Evolutionary conservation across 2,113 vertebrate species (phyloP).

Genomic region (Alces alces): DNA sequence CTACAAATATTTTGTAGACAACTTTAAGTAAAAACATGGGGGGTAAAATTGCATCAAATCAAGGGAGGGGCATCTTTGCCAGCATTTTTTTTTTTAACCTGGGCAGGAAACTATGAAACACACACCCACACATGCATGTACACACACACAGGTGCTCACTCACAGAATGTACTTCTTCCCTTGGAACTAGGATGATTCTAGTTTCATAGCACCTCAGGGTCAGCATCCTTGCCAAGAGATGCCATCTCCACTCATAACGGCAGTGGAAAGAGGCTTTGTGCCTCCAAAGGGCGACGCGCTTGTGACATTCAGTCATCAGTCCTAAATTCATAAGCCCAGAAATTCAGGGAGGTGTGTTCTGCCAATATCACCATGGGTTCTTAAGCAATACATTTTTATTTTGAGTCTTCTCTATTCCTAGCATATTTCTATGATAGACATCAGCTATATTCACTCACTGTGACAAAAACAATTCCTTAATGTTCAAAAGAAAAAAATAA

Average conservation of each 20-base stretch:
- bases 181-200: background rate
- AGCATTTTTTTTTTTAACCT: background rate
- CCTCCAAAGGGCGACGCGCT: background rate
- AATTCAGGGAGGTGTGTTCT: background rate
- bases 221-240: background rate
- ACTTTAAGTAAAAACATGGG: background rate
- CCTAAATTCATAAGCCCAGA: background rate
- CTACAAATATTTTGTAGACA: background rate
- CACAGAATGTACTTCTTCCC: background rate
- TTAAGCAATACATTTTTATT: background rate
- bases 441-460: background rate
- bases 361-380: background rate
- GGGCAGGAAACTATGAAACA: background rate
- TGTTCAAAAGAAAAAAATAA: constrained; percentile 8
- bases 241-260: background rate
- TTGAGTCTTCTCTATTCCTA: background rate
- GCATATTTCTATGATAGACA: background rate
- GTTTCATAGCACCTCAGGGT: background rate
- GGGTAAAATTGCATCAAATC: background rate
- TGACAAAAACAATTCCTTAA: background rate
- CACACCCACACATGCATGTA: background rate
- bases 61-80: background rate
- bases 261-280: background rate
- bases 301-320: background rate
- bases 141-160: background rate